Evolutionary conservation across 2,888 invertebrate genomes (phyloP), one percentile per base, ranked within the genome.

Genomic region (Octonoba sinensis): DNA sequence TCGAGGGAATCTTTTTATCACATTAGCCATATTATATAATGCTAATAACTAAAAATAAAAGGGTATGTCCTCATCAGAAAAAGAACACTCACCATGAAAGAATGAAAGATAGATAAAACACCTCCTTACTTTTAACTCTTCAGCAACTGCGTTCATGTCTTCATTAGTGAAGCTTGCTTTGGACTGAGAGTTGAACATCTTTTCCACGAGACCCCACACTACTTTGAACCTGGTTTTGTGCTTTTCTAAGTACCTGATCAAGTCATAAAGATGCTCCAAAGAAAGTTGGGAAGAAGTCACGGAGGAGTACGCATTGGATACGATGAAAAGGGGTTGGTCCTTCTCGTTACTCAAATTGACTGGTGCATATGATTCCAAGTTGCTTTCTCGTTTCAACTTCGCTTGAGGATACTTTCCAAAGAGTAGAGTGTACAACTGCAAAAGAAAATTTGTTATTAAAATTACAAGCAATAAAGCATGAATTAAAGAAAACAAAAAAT

Each of bases 261-360:
- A 78, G 51, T 71, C 72, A 69, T 77, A 71, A 1, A 83, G 49
- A 57, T 78, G 83, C 27, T 78, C 60, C 15, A 83, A 44, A 27
- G 77, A 73, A 3, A 64, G 54, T 18, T 72, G 51, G 6, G 27
- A 49, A 56, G 62, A 74, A 16, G 70, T 46, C 49, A 75, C 18
- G 15, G 79, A 51, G 36, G 3, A 4, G 36, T 36, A 36, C 6
- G 36, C 6, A 22, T 79, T 67, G 20, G 73, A 49, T n/a, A 72
- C 44, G 71, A 82, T 59, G 36, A 36, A 36, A 20, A 78, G 36
- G 0, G 64, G 36, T 15, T 65, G 71, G 51, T 71, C 47, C 86
- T 84, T 46, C 84, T 81, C 36, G 87, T 86, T 46, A 86, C 84
- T 13, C 78, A 27, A 2, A 84, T 85, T 12, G 88, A 84, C 57